Conservation (phyloP, 1,140 invertebrate species). For the Eupristina koningsbergeri region DNA sequence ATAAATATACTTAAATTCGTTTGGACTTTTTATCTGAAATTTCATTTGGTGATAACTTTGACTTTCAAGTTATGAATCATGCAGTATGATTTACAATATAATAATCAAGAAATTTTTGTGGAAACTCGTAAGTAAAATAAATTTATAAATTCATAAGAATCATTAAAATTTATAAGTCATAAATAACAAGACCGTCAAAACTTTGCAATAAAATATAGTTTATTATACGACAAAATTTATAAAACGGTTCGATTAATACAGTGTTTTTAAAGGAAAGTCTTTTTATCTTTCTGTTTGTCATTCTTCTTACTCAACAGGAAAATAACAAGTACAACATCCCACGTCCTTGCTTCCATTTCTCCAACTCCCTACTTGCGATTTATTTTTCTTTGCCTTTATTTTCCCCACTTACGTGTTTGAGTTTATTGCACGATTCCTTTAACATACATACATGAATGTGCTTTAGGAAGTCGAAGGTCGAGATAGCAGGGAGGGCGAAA, state of each 20-base stretch:
- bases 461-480: background rate
- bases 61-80: background rate
- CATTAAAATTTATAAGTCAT: constrained; percentile 1
- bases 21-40: background rate
- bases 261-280: background rate
- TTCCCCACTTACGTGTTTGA: background rate
- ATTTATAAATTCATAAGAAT: background rate
- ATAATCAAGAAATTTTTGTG: background rate
- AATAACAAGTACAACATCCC: constrained; percentile 1
- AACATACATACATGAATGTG: background rate
- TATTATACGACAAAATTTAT: background rate
- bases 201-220: background rate
- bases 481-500: background rate
- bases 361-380: background rate
- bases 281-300: background rate
- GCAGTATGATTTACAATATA: background rate
- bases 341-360: background rate
- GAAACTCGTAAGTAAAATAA: background rate
- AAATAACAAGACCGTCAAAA: background rate
- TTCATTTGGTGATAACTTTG: background rate
- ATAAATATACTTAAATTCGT: background rate
- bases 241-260: background rate
- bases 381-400: constrained; percentile 1
- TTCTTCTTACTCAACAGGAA: constrained; percentile 4
- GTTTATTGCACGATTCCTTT: background rate